These are phyloP conservation scores for Drosophila peninsularis DNA, from an alignment of 2,888 invertebrate genomes.

Conservation along the genomic window DNA sequence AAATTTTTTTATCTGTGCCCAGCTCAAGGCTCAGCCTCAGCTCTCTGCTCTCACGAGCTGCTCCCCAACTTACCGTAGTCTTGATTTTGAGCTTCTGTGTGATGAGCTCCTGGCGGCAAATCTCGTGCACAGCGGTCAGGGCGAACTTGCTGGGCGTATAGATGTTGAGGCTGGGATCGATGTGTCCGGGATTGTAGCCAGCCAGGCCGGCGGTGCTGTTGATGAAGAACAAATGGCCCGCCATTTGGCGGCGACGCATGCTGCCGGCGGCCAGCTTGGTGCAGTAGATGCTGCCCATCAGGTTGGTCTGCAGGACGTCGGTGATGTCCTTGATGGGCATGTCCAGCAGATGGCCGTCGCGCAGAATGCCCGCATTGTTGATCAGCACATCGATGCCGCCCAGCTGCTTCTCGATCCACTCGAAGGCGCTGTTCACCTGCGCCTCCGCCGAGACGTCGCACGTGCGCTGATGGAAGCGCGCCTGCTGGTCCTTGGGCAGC, in stretches of 20 bases:
- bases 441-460: slow-evolving; percentile 86
- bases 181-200: slow-evolving; percentile 71
- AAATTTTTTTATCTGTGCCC: too few species aligned
- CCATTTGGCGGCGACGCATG: slow-evolving; percentile 84
- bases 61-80: slow-evolving; percentile 78
- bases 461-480: slow-evolving; percentile 66
- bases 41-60: too few species aligned
- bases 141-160: slow-evolving; percentile 83
- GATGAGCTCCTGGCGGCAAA: slow-evolving; percentile 82
- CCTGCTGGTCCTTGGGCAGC: slow-evolving; percentile 62
- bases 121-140: slow-evolving; percentile 82
- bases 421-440: slow-evolving; percentile 86
- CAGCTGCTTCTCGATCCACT: slow-evolving; percentile 85
- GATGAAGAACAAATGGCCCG: slow-evolving; percentile 79
- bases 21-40: background rate
- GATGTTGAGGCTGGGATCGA: slow-evolving; percentile 75
- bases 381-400: slow-evolving; percentile 87
- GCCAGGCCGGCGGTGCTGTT: slow-evolving; percentile 80
- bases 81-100: slow-evolving; percentile 78
- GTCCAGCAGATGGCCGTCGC: slow-evolving; percentile 76
- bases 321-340: slow-evolving; percentile 72
- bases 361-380: slow-evolving; percentile 87
- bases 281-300: slow-evolving; percentile 85
- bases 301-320: slow-evolving; percentile 85
- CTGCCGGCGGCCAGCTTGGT: slow-evolving; percentile 85